phyloP scores from a whole-genome alignment of 2,888 invertebrate species.

The Lasioglossum oenotherae region DNA sequence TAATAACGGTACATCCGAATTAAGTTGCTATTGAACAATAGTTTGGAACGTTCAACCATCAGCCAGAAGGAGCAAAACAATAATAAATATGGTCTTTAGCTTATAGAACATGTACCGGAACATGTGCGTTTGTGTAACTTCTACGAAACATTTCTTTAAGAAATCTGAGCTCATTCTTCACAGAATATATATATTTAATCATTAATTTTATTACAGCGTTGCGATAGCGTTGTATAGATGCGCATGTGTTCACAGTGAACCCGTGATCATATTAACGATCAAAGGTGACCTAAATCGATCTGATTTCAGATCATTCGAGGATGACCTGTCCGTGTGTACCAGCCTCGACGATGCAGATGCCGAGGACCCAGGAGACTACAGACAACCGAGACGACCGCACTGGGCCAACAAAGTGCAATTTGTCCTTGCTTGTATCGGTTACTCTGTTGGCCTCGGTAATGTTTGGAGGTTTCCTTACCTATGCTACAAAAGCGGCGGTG shows the following conservation, averaged over 20 bases:
- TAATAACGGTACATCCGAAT: neutral
- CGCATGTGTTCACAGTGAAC: neutral
- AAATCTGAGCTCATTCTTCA: neutral
- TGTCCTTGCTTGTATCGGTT: constrained; percentile 94
- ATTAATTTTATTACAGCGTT: neutral
- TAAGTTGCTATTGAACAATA: neutral
- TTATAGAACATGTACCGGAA: neutral
- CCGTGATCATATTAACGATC: neutral
- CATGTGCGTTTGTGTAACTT: neutral
- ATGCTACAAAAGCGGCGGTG: constrained; percentile 95
- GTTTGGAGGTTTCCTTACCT: constrained; percentile 97
- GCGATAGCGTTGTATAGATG: neutral
- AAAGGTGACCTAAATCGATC: neutral
- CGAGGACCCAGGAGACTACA: constrained; percentile 85
- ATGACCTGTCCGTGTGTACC: constrained; percentile 90
- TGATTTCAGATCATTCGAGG: constrained; percentile 74
- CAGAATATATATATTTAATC: neutral
- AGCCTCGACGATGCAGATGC: constrained; percentile 90
- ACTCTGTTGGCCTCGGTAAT: constrained; percentile 95
- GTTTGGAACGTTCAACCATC: neutral
- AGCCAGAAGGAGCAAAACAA: neutral
- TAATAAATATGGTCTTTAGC: neutral
- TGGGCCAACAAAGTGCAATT: constrained; percentile 96
- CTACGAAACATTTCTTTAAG: neutral
- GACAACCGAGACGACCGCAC: constrained; percentile 92